These are phyloP conservation scores for Prunella fulvescens DNA, from an alignment of 2,113 vertebrate genomes.

Conservation along the genomic window DNA sequence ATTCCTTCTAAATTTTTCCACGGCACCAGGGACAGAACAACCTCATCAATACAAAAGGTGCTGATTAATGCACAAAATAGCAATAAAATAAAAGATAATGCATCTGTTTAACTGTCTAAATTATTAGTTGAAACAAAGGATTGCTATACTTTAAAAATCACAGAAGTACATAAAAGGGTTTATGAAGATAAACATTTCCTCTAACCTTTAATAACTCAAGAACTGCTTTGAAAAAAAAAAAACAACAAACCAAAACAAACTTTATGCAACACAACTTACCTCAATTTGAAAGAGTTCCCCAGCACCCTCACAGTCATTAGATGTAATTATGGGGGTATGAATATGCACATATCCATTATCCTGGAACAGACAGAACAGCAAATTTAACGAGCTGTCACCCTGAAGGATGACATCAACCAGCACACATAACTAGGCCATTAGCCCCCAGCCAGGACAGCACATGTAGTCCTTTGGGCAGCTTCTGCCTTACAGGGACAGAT, in stretches of 20 bases:
- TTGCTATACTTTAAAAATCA: neutral
- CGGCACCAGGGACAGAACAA: neutral
- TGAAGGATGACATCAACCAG: neutral
- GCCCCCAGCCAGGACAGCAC: neutral
- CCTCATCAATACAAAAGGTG: neutral
- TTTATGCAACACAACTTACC: conserved; percentile 66
- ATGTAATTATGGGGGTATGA: conserved; percentile 96
- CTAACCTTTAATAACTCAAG: neutral
- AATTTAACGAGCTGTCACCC: neutral
- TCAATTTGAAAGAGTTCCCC: conserved; percentile 90
- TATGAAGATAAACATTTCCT: neutral
- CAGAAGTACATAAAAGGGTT: neutral
- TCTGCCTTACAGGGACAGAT: neutral
- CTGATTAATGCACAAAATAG: neutral
- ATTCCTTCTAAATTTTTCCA: neutral
- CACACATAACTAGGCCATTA: neutral
- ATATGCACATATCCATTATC: conserved; percentile 85
- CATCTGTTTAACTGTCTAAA: neutral
- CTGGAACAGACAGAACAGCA: conserved; percentile 62
- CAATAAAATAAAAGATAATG: neutral
- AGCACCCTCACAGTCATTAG: conserved; percentile 96
- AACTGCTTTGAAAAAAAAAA: neutral
- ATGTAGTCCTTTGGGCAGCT: neutral
- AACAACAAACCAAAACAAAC: neutral
- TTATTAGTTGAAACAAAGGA: neutral